These are phyloP conservation scores for Hydrocynus forskahlii DNA, from an alignment of 2,797 vertebrate species.

Conservation along the genomic window DNA sequence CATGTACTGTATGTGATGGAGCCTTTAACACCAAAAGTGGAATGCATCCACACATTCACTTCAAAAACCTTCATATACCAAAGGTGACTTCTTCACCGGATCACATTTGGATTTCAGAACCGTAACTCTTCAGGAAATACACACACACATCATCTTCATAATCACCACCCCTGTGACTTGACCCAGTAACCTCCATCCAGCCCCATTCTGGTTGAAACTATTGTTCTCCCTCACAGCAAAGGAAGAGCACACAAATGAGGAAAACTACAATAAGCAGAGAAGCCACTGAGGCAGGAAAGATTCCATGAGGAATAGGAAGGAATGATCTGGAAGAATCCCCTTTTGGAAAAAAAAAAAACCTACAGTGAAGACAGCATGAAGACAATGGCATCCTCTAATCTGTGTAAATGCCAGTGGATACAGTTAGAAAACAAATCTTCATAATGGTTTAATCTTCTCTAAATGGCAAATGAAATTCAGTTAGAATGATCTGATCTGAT, in stretches of 20 bases:
- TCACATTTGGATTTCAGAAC: conserved; percentile 12
- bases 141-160: background rate
- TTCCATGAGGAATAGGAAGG: conserved; percentile 4
- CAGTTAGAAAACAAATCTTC: background rate
- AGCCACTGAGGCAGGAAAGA: background rate
- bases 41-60: background rate
- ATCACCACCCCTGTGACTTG: conserved; percentile 10
- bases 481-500: background rate
- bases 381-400: background rate
- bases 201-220: background rate
- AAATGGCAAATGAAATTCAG: too few relatives aligned
- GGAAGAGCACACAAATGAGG: background rate
- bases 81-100: background rate
- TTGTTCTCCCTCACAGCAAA: conserved; percentile 8
- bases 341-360: conserved; percentile 7
- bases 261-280: background rate
- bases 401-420: background rate
- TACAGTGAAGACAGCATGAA: background rate
- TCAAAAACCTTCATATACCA: background rate
- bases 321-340: background rate
- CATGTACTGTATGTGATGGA: background rate
- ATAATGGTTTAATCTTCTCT: too few relatives aligned
- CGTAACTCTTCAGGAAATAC: background rate
- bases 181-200: conserved; percentile 27
- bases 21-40: background rate